Conservation (phyloP, 2,888 invertebrate species). For the Noctua janthina region DNA sequence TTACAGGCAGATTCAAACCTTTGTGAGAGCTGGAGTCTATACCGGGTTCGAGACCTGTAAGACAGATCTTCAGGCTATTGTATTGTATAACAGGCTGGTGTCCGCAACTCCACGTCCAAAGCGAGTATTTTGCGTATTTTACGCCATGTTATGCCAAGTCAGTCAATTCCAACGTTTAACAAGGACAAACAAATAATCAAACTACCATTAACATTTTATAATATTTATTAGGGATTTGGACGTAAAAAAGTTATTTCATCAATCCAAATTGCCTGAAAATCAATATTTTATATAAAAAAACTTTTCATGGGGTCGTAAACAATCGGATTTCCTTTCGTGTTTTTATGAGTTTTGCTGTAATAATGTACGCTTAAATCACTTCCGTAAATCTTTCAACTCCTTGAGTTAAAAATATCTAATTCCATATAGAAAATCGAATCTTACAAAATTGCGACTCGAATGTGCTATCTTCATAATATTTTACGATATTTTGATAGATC, state of each 20-base stretch:
- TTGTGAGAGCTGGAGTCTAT: too few species aligned
- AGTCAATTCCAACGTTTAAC: not conserved
- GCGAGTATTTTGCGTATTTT: too few species aligned
- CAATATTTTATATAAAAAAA: slow-evolving; percentile 56
- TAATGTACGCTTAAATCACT: slow-evolving; percentile 21
- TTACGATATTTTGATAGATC: not conserved
- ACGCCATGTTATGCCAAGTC: too few species aligned
- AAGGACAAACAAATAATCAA: slow-evolving; percentile 40
- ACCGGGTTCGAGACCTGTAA: too few species aligned
- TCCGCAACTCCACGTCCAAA: too few species aligned
- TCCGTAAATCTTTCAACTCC: not conserved
- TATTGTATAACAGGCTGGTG: too few species aligned
- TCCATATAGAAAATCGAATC: not conserved
- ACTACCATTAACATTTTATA: slow-evolving; percentile 35
- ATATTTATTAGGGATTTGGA: slow-evolving; percentile 33
- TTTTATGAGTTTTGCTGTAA: slow-evolving; percentile 47
- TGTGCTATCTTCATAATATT: not conserved
- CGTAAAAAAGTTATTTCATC: slow-evolving; percentile 61
- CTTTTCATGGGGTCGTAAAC: slow-evolving; percentile 63
- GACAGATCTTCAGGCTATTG: too few species aligned
- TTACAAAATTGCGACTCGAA: not conserved
- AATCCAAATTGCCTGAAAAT: slow-evolving; percentile 40
- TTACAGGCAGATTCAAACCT: too few species aligned
- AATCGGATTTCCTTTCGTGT: slow-evolving; percentile 31
- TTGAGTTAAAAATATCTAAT: not conserved